Conservation (phyloP, 2,888 invertebrate genomes). For the Diarsia rubi region DNA sequence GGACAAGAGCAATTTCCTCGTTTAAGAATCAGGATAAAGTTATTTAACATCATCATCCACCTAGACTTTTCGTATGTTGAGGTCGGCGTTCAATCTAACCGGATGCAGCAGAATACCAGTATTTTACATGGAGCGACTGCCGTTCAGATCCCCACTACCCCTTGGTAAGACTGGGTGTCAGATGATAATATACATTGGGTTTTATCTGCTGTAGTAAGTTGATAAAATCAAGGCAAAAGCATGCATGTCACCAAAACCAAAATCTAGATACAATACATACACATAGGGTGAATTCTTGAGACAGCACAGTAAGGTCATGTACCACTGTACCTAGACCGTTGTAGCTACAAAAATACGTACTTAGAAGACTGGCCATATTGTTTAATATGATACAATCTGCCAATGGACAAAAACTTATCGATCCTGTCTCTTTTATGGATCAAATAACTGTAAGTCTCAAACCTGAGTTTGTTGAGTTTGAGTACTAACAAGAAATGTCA, state of each 20-base stretch:
- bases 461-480: neutral
- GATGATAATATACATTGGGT: slow-evolving; percentile 22
- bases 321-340: neutral
- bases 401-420: neutral
- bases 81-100: neutral
- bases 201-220: slow-evolving; percentile 20
- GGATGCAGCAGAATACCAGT: neutral
- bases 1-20: slow-evolving; percentile 56
- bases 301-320: neutral
- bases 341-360: neutral
- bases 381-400: neutral
- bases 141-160: neutral
- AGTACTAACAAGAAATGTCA: neutral
- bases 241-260: slow-evolving; percentile 54
- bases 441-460: neutral
- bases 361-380: neutral
- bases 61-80: neutral
- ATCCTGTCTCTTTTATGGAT: neutral
- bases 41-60: slow-evolving; percentile 37
- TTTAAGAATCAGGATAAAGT: slow-evolving; percentile 52
- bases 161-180: neutral
- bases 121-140: neutral
- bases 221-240: slow-evolving; percentile 44
- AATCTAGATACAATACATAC: slow-evolving; percentile 1
- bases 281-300: neutral